These are phyloP conservation scores for Dynastes hyllus DNA, from an alignment of 2,888 invertebrate species.

Conservation along the genomic window DNA sequence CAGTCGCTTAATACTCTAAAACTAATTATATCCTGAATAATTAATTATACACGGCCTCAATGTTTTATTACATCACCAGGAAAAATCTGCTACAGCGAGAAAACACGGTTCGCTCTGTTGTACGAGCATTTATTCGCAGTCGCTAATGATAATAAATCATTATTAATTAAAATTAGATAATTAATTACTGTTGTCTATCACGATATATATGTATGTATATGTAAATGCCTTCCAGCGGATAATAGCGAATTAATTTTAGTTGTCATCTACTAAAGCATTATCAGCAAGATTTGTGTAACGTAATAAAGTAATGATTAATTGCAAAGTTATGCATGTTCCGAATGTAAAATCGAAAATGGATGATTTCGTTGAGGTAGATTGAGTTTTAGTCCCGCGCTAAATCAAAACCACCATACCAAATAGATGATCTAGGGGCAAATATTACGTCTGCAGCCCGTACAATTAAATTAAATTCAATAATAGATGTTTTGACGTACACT, in stretches of 20 bases:
- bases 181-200: conserved; percentile 25
- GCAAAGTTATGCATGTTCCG: neutral
- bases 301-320: conserved; percentile 27
- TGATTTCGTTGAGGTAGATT: neutral
- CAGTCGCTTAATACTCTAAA: conserved; percentile 4
- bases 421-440: too few species aligned
- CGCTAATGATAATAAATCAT: conserved; percentile 13
- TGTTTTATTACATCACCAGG: conserved; percentile 6
- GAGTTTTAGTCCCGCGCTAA: too few species aligned
- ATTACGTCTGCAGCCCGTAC: too few species aligned
- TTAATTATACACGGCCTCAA: conserved; percentile 14
- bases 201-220: conserved; percentile 2
- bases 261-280: conserved; percentile 30
- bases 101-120: neutral
- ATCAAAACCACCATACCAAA: too few species aligned
- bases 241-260: conserved; percentile 30
- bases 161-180: conserved; percentile 28
- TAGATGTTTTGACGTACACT: too few species aligned
- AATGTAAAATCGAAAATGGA: conserved; percentile 1
- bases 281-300: conserved; percentile 26
- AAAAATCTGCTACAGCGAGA: conserved; percentile 17
- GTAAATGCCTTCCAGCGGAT: conserved; percentile 16
- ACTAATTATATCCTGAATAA: conserved; percentile 33
- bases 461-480: too few species aligned
- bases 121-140: neutral